A percentile compares a stretch with the other conserved stretches of the same genome.
phyloP scores from a whole-genome alignment of 1,140 invertebrate genomes.

The Bombus consobrinus region DNA sequence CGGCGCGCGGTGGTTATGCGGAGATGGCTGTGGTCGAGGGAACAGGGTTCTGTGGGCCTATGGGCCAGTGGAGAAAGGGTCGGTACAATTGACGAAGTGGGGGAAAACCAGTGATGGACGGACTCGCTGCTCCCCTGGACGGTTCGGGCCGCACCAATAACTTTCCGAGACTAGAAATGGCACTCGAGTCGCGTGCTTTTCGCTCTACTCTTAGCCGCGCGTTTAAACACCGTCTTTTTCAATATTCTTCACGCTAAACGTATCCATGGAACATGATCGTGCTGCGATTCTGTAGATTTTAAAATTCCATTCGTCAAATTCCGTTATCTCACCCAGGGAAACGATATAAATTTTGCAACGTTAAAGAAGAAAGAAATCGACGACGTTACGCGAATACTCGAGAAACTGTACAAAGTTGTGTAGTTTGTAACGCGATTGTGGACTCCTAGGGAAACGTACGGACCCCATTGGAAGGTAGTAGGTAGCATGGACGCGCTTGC shows the following conservation, averaged over 20 bases:
- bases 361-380: too few species aligned
- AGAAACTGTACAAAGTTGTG: too few species aligned
- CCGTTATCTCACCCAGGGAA: accelerated
- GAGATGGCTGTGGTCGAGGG: slow-evolving; percentile 45
- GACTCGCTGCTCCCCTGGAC: slow-evolving; percentile 67
- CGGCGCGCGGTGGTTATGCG: slow-evolving; percentile 30
- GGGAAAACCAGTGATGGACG: slow-evolving; percentile 77
- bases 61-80: slow-evolving; percentile 63
- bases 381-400: too few species aligned
- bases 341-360: too few species aligned
- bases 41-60: slow-evolving; percentile 41
- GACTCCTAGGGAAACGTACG: not conserved
- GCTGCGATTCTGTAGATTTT: too few species aligned
- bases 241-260: not conserved
- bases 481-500: slow-evolving; percentile 14
- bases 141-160: slow-evolving; percentile 69
- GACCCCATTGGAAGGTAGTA: slow-evolving; percentile 12
- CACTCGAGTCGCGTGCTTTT: slow-evolving; percentile 56
- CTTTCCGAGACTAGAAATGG: slow-evolving; percentile 61
- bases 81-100: slow-evolving; percentile 54
- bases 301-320: not conserved
- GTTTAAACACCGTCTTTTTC: not conserved
- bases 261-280: not conserved
- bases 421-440: not conserved
- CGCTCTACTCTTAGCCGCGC: accelerated